These are phyloP conservation scores for Otolemur garnettii DNA, from an alignment of 2,113 vertebrate species.

Conservation along the genomic window DNA sequence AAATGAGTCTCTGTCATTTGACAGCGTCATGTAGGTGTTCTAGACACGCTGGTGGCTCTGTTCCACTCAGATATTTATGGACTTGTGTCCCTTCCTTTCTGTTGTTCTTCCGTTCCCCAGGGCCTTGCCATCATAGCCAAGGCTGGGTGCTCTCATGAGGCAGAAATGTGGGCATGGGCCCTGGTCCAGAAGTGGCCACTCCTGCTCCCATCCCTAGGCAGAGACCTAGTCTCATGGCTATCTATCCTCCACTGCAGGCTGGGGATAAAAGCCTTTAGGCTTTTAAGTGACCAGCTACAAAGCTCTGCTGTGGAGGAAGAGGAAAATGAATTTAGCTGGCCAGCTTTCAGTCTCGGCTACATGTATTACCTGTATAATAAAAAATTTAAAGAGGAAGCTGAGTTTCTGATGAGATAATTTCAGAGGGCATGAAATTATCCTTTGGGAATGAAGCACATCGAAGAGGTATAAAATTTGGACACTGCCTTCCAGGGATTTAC, in stretches of 20 bases:
- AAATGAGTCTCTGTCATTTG: not conserved
- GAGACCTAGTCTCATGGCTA: not conserved
- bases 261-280: not conserved
- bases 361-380: not conserved
- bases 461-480: not conserved
- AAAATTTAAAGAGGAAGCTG: not conserved
- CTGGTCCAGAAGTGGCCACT: not conserved
- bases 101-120: not conserved
- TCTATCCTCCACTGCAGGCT: not conserved
- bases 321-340: conserved; percentile 48
- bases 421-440: not conserved
- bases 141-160: not conserved
- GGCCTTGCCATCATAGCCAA: not conserved
- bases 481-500: not conserved
- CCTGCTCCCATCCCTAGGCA: not conserved
- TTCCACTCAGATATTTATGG: not conserved
- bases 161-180: not conserved
- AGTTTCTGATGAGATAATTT: conserved; percentile 9
- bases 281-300: not conserved
- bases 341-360: not conserved
- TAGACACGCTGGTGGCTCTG: not conserved
- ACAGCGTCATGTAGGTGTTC: not conserved
- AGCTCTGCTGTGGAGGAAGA: not conserved
- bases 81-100: not conserved
- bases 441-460: not conserved